Base-by-base conservation (phyloP, 2,113 vertebrate genomes). In the Dolichallabes microphthalmus region DNA sequence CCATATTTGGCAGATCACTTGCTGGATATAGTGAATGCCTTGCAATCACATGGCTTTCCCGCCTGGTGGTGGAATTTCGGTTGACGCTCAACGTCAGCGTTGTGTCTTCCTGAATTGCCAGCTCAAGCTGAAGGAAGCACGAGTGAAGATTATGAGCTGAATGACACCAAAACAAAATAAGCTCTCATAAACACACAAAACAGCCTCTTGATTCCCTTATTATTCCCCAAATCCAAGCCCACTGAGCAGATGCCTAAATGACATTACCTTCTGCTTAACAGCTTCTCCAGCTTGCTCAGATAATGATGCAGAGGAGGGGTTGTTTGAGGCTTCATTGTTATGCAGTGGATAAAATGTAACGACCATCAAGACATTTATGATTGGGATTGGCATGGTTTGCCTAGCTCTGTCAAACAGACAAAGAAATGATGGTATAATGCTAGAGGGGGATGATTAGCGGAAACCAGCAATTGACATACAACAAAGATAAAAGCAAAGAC, bases 11-110 rank as follows among this genome's bases (percentile, higher is more conserved):
- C 92, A 92, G 92, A 92, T 93, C 93, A 92, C 85, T 86, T 85
- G 74, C 90, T 66, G 91, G 94, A 93, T 94, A 95, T 95, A 93
- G 93, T 90, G 90, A 92, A 90, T 90, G 91, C 93, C 92, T 89
- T 88, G 86, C 66, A 84, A 86, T 90, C 89, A 90, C 74, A 76
- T 82, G 66, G 89, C 88, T 89, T 89, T 69, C 12, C 91, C 85
- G 90, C 63, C 87, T 79, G 85, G 35, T 69, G 82, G 89, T 88
- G 88, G 85, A 87, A 90, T 92, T 89, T 88, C 81, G 85, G 90
- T 86, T 39, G 74, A 71, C 22, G 90, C 84, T 86, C 82, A 88
- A 89, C 88, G 88, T 88, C 88, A 83, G 55, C 86, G 90, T 90
- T 82, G 83, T 69, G 60, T 92, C 89, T 90, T 92, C 78, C 27